Percentiles rank a stretch among this genome's conserved stretches.
Conservation (phyloP, 2,113 vertebrate species). For the Natator depressus region DNA sequence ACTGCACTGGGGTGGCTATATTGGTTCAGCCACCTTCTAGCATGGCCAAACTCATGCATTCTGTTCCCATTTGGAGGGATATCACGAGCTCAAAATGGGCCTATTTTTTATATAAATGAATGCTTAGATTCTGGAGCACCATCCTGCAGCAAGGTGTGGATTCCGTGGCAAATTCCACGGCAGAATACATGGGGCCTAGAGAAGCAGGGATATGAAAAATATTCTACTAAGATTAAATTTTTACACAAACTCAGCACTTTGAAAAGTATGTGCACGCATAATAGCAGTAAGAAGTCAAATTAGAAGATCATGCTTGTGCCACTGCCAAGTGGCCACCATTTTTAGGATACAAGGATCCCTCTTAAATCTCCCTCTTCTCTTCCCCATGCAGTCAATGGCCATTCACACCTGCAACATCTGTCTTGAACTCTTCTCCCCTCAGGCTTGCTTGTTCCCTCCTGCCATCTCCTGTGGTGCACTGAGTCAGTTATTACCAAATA, state of each 20-base stretch:
- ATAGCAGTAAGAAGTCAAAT: neutral
- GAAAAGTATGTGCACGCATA: neutral
- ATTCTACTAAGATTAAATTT: neutral
- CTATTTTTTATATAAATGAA: neutral
- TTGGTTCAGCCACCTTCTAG: neutral
- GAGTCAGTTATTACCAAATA: neutral
- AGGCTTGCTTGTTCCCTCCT: neutral
- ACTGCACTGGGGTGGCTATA: neutral
- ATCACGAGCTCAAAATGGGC: neutral
- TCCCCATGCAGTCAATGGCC: accelerated
- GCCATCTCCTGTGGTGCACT: no score
- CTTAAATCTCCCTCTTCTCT: neutral
- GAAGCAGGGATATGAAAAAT: neutral
- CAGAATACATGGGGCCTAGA: neutral
- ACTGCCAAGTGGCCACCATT: neutral
- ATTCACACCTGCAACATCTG: neutral
- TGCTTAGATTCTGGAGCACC: neutral
- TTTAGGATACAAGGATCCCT: neutral
- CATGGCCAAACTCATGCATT: neutral
- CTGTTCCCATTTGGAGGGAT: neutral
- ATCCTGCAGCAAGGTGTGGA: neutral
- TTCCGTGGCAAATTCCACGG: neutral
- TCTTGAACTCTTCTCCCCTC: neutral
- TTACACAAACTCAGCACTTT: neutral
- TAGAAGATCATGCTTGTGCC: neutral